Base-by-base conservation (phyloP, 92 coral and sea anemone species). In the Desmophyllum pertusum region DNA sequence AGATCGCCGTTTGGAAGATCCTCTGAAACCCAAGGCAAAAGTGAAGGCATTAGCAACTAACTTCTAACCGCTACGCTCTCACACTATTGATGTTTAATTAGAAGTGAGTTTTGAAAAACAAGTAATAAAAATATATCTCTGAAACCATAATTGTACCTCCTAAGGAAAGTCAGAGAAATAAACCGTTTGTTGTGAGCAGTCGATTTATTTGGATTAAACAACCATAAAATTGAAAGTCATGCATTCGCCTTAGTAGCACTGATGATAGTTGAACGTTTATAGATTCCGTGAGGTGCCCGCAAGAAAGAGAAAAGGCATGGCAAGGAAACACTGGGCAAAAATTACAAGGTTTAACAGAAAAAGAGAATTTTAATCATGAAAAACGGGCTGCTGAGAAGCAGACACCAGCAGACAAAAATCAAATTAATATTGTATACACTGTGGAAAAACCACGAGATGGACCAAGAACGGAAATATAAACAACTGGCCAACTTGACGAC, bases 371-470 rank as follows among this genome's bases (percentile, higher is more conserved):
- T 57, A 82, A 55, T 72, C 86, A 31, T 31, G 71, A 59, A 40
- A 72, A 67, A 1, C 23, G 73, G 86, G 43, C 78, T 36, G 2
- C 70, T 46, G 38, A 14, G 41, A 71, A 31, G 42, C 79, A 82
- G 79, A 73, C 86, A 82, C 86, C 79, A 38, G 86, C 33, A 39
- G 70, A 53, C 71, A 48, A 72, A 82, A 82, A 82, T 15, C 79
- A 72, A 53, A 82, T 82, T 55, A 82, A 82, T 82, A 82, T 82
- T 82, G 86, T 63, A 73, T 71, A 73, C 33, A 57, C 71, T 27
- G 79, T 52, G 70, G 33, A 82, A 70, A 72, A 82, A 55, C 85
- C 86, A 72, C 79, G 86, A 73, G 79, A 82, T 71, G 61, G 70
- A 61, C 33, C 41, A 9, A 37, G 40, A 57, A 27, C 0, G 61